Evolutionary conservation across 2,797 vertebrate genomes (phyloP).

Genomic region (Oryzias dopingdopingensis): DNA sequence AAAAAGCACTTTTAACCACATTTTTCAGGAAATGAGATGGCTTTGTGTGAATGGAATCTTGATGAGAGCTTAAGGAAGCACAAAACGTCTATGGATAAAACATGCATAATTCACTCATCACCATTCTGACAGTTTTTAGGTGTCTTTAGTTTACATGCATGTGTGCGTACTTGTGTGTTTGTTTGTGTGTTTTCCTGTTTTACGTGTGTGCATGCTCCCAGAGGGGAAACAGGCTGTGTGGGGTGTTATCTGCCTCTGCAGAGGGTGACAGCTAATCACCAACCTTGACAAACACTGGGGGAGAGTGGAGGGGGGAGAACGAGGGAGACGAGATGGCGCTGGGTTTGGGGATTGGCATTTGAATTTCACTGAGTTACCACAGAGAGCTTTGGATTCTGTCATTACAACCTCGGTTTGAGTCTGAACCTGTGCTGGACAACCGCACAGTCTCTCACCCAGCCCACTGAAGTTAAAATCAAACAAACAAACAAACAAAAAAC

Average conservation of each 20-base stretch:
- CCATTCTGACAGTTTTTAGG: slow-evolving; percentile 46
- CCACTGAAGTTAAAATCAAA: slow-evolving; percentile 58
- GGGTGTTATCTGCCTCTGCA: slow-evolving; percentile 78
- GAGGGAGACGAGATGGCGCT: slow-evolving; percentile 50
- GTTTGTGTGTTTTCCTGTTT: slow-evolving; percentile 65
- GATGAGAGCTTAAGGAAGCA: slow-evolving; percentile 10
- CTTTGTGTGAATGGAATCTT: slow-evolving; percentile 10
- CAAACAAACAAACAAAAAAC: slow-evolving; percentile 58
- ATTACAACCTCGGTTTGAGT: slow-evolving; percentile 66
- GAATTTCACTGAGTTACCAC: slow-evolving; percentile 70
- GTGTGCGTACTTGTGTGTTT: slow-evolving; percentile 57
- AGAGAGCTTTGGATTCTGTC: slow-evolving; percentile 65
- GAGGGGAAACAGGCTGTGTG: slow-evolving; percentile 73
- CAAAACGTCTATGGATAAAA: slow-evolving; percentile 19
- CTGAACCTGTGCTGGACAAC: slow-evolving; percentile 59
- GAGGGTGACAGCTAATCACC: slow-evolving; percentile 82
- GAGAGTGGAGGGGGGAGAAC: slow-evolving; percentile 49
- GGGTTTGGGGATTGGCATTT: slow-evolving; percentile 70
- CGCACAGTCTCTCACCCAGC: slow-evolving; percentile 46
- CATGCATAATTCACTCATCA: slow-evolving; percentile 28
- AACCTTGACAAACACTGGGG: slow-evolving; percentile 77
- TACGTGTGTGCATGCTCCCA: slow-evolving; percentile 68
- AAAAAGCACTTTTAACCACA: slow-evolving; percentile 9
- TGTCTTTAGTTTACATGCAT: slow-evolving; percentile 60
- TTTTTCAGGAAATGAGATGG: not conserved